Percentiles rank a stretch among this genome's conserved stretches.
Evolutionary conservation across 2,113 vertebrate species (phyloP).

Genomic region (Xiphophorus couchianus): DNA sequence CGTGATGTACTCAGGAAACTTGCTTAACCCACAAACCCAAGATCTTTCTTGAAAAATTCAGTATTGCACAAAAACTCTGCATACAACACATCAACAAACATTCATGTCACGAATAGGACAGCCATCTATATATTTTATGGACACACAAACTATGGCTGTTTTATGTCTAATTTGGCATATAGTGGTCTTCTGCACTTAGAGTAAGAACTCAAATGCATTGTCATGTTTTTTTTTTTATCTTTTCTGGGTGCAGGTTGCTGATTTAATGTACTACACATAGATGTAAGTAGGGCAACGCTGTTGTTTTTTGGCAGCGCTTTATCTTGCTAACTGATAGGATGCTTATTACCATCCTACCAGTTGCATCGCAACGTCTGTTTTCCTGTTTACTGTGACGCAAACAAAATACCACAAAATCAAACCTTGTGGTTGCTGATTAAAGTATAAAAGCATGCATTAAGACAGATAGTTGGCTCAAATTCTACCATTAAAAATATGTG

Average conservation of each 20-base stretch:
- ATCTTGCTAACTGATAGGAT: background rate
- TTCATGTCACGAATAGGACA: background rate
- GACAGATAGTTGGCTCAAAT: background rate
- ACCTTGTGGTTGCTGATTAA: background rate
- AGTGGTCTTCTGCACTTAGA: background rate
- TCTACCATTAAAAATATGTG: background rate
- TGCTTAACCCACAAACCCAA: background rate
- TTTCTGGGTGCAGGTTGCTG: background rate
- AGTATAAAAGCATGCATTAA: background rate
- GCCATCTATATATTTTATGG: background rate
- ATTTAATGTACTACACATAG: background rate
- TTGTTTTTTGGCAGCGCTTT: background rate
- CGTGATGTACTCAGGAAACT: background rate
- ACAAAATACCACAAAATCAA: background rate
- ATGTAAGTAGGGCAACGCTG: no score
- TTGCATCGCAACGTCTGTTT: background rate
- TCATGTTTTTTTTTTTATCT: background rate
- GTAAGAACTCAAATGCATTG: background rate
- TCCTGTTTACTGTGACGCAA: background rate
- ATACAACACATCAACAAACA: background rate
- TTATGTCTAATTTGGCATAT: background rate
- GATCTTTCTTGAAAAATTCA: background rate
- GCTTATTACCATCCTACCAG: background rate
- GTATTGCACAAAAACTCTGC: background rate
- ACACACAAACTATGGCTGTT: background rate